Base-by-base conservation (phyloP, 2,113 vertebrate species). In the Chrysochloris asiatica region DNA sequence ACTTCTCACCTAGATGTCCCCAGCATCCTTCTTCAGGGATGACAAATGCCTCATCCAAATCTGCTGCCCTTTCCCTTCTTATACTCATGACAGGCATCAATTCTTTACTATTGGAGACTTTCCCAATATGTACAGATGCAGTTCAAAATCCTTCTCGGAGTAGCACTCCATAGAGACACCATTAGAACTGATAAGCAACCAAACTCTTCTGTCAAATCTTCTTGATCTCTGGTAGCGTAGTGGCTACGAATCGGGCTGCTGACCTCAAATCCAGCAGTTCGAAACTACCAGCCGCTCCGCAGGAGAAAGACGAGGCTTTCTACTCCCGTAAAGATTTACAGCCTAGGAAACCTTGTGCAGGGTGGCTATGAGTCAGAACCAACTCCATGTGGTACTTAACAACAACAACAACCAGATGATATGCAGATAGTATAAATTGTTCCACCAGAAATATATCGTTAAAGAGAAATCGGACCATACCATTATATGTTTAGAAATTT, bases 111-210 rank as follows among this genome's bases (percentile, higher is more conserved):
- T 5, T 84, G 54, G 73, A 82, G 52, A 45, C 11, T 59, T 72
- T 59, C 19, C 45, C 50, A 13, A 6, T 43, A 17, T 78, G 5
- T 83, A 45, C 61, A 78, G 19, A 56, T 10, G 48, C 14, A 38
- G 28, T 72, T 86, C 76, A n/a, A 88, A 88, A 84, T 75, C 6
- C 24, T 93, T 80, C 67, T 88, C 56, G n/a, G 79, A 69, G 50
- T 33, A 75, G 6, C 12, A n/a, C 47, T 80, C 26, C 33, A 63
- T 5, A 54, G 38, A 83, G 28, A 83, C 36, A 65, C 9, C 30
- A 56, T 45, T 7, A n/a, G 79, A 85, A 28, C 36, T 38, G 17
- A 65, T 8, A 79, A 75, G 45, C 26, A 77, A 65, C 83, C 36
- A 59, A 83, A 24, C 6, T 21, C 36, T 28, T 83, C 63, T n/a